Evolutionary conservation across 2,888 invertebrate species (phyloP), one percentile per base, ranked within the genome.

Genomic region (Baronia brevicornis): DNA sequence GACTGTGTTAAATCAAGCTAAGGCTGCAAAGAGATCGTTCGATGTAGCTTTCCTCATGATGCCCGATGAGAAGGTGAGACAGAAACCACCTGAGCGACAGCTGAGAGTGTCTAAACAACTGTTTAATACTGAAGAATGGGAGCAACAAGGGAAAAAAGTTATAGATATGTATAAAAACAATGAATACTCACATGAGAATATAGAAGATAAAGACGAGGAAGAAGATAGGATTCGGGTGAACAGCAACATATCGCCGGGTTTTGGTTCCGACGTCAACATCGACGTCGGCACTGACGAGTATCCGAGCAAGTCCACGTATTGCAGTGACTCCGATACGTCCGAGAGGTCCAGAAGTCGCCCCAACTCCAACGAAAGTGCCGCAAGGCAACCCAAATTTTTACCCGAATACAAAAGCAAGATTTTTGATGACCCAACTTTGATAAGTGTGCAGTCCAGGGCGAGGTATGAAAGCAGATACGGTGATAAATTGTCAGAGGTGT

Each of bases 21-120:
- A 87, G 73, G 56, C 86, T 69, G 46, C 84, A 48, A 96, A 96
- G 56, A 84, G 96, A 7, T 92, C 94, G 1, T 96, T 96, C 61
- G 95, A 96, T 64, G 95, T 96, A 5, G 95, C 95, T 0, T 96
- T 96, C 54, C 75, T 96, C 12, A 94, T 95, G 87, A 90, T 93
- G 67, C 94, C 94, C 1, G 94, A 95, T 60, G 94, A 94, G 41
- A 92, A 92, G 54, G 70, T 92, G 25, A 90, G 90, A 30, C 87
- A 89, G 25, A 89, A 89, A 48, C 87, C 86, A 44, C 82, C 74
- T 26, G 88, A 88, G 39, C 77, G 86, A 44, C 87, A 84, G 55
- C 67, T 85, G 15, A 61, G 87, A 54, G 75, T 86, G 10, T 79
- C 85, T 0, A 86, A 85, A 44, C 82, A 84, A 46, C 56, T 85